These are phyloP conservation scores for Acleris emargana DNA, from an alignment of 2,888 invertebrate genomes.

Conservation along the genomic window DNA sequence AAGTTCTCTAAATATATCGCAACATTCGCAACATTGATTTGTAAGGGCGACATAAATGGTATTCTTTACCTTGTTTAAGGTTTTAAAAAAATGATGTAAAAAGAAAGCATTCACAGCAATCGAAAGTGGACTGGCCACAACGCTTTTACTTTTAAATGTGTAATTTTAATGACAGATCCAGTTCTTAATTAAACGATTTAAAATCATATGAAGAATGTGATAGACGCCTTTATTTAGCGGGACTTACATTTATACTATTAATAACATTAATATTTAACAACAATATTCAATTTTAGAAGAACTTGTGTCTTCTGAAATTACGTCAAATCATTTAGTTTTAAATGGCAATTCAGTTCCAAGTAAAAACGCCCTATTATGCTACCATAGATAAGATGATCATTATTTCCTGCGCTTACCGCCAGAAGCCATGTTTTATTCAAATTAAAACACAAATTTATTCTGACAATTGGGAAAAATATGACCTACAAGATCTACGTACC, in stretches of 20 bases:
- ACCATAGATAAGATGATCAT: conserved; percentile 14
- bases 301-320: background rate
- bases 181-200: conserved; percentile 40
- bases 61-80: conserved; percentile 10
- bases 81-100: conserved; percentile 17
- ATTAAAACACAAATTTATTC: background rate
- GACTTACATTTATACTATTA: background rate
- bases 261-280: background rate
- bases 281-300: background rate
- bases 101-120: conserved; percentile 36
- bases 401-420: background rate
- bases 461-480: background rate
- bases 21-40: background rate
- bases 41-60: background rate
- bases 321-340: background rate
- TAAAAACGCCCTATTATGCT: background rate
- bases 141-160: conserved; percentile 37
- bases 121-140: conserved; percentile 38
- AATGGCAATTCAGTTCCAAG: background rate
- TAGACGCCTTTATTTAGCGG: background rate
- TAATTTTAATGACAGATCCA: conserved; percentile 27
- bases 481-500: background rate
- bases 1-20: background rate
- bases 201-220: conserved; percentile 29
- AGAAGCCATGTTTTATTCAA: conserved; percentile 11